These are phyloP conservation scores for Diprion similis DNA, from an alignment of 1,140 invertebrate genomes.

Conservation along the genomic window DNA sequence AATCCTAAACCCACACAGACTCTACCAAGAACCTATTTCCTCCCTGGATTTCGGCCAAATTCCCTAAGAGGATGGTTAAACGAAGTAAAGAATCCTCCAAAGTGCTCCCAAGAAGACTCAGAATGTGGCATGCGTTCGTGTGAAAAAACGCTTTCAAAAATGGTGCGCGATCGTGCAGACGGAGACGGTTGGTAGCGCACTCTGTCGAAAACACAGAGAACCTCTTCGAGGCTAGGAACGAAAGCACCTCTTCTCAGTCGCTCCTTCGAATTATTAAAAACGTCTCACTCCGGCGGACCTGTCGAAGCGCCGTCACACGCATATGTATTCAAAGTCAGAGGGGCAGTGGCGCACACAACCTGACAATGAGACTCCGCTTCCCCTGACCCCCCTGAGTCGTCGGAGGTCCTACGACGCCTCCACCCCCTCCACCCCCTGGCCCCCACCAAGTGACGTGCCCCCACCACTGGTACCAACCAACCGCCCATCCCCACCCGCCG, in stretches of 20 bases:
- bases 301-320: conserved; percentile 32
- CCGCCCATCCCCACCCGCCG: conserved; percentile 6
- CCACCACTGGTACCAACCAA: conserved; percentile 24
- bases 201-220: conserved; percentile 37
- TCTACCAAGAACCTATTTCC: too few relatives aligned
- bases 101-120: too few relatives aligned
- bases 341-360: conserved; percentile 29
- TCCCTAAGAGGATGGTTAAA: too few relatives aligned
- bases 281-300: conserved; percentile 36
- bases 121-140: background rate
- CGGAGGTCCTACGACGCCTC: conserved; percentile 25
- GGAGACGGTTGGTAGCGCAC: conserved; percentile 27
- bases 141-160: background rate
- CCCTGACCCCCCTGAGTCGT: conserved; percentile 10
- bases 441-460: conserved; percentile 10
- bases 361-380: conserved; percentile 10
- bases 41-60: too few relatives aligned
- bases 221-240: conserved; percentile 18
- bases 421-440: conserved; percentile 26
- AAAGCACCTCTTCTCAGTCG: conserved; percentile 42
- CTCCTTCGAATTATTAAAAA: conserved; percentile 37
- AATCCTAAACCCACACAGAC: too few relatives aligned
- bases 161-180: background rate
- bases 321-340: conserved; percentile 38
- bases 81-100: too few relatives aligned